Conservation (phyloP, 2,113 vertebrate species). For the Triplophysa rosa region DNA sequence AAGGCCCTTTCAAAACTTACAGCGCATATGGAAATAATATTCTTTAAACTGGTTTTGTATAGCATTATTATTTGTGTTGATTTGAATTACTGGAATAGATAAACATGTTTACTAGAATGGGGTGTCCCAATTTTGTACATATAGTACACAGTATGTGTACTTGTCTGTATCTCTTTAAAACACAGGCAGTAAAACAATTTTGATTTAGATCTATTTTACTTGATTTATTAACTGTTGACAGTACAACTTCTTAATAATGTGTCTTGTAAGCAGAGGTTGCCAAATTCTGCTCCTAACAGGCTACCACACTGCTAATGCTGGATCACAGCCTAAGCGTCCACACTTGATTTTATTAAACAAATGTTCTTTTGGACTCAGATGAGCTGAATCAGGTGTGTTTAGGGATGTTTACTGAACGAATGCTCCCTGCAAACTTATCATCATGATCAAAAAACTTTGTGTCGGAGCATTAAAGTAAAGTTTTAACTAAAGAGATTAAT, state of each 20-base stretch:
- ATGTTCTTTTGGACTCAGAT: slow-evolving; percentile 37
- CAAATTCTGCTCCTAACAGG: slow-evolving; percentile 37
- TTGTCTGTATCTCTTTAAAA: background rate
- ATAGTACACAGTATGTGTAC: no score
- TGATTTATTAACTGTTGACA: background rate
- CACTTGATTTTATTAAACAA: slow-evolving; percentile 50
- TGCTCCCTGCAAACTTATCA: no score
- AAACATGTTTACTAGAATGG: no score
- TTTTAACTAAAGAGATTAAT: background rate
- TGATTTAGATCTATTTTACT: background rate
- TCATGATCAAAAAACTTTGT: background rate
- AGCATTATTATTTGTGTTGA: no score
- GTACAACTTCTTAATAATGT: slow-evolving; percentile 14
- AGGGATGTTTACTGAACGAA: background rate
- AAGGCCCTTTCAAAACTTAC: no score
- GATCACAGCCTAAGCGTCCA: slow-evolving; percentile 15
- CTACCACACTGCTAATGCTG: slow-evolving; percentile 16
- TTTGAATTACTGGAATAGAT: no score
- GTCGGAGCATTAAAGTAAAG: background rate
- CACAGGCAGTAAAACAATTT: background rate
- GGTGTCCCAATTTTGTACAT: no score
- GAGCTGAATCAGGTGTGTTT: slow-evolving; percentile 40
- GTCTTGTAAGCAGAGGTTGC: slow-evolving; percentile 29
- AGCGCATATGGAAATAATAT: no score
- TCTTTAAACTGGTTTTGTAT: no score